These are phyloP conservation scores for Mimas tiliae DNA, from an alignment of 2,888 invertebrate species.

Conservation along the genomic window DNA sequence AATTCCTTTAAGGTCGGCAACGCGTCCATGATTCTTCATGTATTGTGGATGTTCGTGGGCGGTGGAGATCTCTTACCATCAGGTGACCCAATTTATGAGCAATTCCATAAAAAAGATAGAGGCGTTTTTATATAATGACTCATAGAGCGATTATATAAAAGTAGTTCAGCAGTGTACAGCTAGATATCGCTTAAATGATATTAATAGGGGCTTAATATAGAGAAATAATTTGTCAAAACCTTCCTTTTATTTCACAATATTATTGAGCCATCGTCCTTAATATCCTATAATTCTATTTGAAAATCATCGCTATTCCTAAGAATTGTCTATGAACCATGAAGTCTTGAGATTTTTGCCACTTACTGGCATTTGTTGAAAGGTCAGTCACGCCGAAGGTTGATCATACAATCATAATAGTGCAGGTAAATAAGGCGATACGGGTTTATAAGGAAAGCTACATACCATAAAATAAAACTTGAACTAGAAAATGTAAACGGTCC, in stretches of 20 bases:
- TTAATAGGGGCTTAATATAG: no score
- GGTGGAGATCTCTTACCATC: no score
- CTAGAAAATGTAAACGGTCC: not conserved
- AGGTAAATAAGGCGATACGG: not conserved
- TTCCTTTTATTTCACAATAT: no score
- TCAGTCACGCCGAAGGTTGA: not conserved
- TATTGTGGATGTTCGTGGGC: no score
- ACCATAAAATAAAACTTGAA: not conserved
- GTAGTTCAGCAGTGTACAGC: not conserved
- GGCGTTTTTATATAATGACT: not conserved
- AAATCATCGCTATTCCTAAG: not conserved
- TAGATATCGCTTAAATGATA: not conserved
- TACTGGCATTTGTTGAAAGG: not conserved
- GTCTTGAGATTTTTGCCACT: conserved; percentile 3
- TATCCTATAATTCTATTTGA: no score
- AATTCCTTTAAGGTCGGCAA: no score
- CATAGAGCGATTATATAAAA: not conserved
- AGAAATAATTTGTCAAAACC: no score
- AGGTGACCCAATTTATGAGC: no score
- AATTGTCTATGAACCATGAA: not conserved
- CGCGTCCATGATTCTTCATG: no score
- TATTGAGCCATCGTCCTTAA: no score
- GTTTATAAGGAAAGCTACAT: not conserved
- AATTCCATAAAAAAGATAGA: no score
- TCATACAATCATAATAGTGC: not conserved